These are phyloP conservation scores for Styela plicata DNA, from an alignment of 23 tunicate species.

Conservation along the genomic window DNA sequence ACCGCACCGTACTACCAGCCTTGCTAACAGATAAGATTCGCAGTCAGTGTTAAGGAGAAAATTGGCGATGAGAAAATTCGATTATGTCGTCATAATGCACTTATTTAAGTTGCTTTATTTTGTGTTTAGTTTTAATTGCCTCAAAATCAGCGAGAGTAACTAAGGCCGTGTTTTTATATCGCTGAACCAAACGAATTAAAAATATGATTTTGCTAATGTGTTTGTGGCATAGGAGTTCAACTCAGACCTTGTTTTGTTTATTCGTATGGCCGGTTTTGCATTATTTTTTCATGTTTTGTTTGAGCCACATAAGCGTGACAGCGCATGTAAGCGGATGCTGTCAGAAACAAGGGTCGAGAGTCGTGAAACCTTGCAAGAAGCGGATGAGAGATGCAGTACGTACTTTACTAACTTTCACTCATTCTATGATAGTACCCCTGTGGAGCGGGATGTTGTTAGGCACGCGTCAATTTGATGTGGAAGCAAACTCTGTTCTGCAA, in stretches of 20 bases:
- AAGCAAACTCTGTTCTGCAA: slow-evolving; percentile 61
- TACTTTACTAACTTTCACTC: slow-evolving; percentile 41
- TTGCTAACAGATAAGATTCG: no score
- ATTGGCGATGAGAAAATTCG: no score
- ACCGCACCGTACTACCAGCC: no score
- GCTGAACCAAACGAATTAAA: not conserved
- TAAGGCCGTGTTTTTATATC: no score
- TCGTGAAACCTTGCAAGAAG: slow-evolving; percentile 38
- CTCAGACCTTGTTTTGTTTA: slow-evolving; percentile 43
- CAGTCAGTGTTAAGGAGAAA: no score
- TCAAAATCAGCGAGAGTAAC: no score
- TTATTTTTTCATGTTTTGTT: slow-evolving; percentile 39
- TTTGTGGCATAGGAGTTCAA: slow-evolving; percentile 52
- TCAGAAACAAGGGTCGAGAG: slow-evolving; percentile 13
- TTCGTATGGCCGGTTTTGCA: slow-evolving; percentile 52
- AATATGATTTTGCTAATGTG: slow-evolving; percentile 72
- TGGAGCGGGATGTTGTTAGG: slow-evolving; percentile 45
- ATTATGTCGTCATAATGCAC: not conserved
- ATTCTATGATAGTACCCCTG: slow-evolving; percentile 30
- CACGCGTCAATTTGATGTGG: slow-evolving; percentile 42
- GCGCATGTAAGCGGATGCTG: slow-evolving; percentile 55
- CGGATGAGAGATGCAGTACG: slow-evolving; percentile 47
- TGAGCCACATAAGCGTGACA: slow-evolving; percentile 49
- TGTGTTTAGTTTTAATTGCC: no score
- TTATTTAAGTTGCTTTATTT: no score